These are phyloP conservation scores for Acutogordius australiensis DNA, from an alignment of 2,888 invertebrate genomes.

Conservation along the genomic window DNA sequence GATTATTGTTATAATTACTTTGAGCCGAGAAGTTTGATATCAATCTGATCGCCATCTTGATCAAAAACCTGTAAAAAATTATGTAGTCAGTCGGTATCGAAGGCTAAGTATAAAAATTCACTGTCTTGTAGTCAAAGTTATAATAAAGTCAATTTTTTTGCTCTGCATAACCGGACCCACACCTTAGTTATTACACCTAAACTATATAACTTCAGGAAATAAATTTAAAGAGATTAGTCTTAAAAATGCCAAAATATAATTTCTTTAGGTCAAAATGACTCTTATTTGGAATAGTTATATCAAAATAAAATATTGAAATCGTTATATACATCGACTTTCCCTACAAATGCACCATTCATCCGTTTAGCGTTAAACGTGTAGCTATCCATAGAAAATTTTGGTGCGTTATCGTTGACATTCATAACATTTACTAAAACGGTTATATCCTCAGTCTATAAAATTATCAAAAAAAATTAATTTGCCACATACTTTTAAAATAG, in stretches of 20 bases:
- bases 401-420: slow-evolving; percentile 7
- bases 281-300: too few species aligned
- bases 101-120: background rate
- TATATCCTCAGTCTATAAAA: background rate
- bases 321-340: background rate
- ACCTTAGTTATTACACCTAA: too few species aligned
- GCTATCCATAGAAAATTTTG: background rate
- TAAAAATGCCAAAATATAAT: too few species aligned
- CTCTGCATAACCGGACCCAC: too few species aligned
- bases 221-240: too few species aligned
- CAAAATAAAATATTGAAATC: too few species aligned
- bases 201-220: too few species aligned
- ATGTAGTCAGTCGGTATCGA: background rate
- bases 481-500: too few species aligned
- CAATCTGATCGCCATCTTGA: background rate
- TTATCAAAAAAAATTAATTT: background rate
- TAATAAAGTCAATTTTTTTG: too few species aligned
- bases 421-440: background rate
- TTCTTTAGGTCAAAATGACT: too few species aligned
- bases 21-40: background rate
- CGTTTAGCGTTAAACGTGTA: background rate
- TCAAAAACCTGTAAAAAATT: background rate
- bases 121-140: too few species aligned
- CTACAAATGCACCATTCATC: background rate
- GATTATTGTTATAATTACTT: too few species aligned